A percentile compares a stretch with the other conserved stretches of the same genome.
These are phyloP conservation scores for Auanema sp. DNA, from an alignment of 2,888 invertebrate species.

Conservation along the genomic window DNA sequence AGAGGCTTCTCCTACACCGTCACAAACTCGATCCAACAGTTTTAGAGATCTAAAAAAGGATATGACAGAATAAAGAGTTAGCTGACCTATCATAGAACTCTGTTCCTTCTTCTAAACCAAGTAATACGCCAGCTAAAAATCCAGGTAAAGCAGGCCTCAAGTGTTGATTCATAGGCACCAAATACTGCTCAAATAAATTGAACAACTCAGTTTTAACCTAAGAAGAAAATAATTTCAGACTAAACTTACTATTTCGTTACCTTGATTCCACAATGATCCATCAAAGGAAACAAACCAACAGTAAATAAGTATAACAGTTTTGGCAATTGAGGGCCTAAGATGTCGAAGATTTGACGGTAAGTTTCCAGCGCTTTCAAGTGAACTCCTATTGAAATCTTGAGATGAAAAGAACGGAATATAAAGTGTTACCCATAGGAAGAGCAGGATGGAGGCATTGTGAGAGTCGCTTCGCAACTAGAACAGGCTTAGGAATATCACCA, in stretches of 20 bases:
- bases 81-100: conserved; percentile 59
- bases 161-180: conserved; percentile 79
- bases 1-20: conserved; percentile 75
- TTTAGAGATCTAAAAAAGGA: conserved; percentile 41
- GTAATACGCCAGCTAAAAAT: conserved; percentile 82
- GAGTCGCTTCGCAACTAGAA: conserved; percentile 84
- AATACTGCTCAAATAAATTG: conserved; percentile 82
- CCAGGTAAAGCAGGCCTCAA: conserved; percentile 82
- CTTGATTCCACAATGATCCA: conserved; percentile 82
- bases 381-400: conserved; percentile 70
- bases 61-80: conserved; percentile 5
- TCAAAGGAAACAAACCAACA: conserved; percentile 81
- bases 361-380: conserved; percentile 88
- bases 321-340: conserved; percentile 75
- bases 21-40: conserved; percentile 53
- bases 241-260: no score
- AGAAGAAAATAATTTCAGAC: no score
- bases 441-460: conserved; percentile 92
- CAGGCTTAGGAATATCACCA: conserved; percentile 81
- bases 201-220: conserved; percentile 82
- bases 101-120: conserved; percentile 71
- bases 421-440: conserved; percentile 74
- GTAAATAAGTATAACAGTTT: conserved; percentile 64
- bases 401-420: not conserved
- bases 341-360: conserved; percentile 85